These are phyloP conservation scores for Drosophila melanosoma DNA, from an alignment of 2,888 invertebrate species.

Conservation along the genomic window DNA sequence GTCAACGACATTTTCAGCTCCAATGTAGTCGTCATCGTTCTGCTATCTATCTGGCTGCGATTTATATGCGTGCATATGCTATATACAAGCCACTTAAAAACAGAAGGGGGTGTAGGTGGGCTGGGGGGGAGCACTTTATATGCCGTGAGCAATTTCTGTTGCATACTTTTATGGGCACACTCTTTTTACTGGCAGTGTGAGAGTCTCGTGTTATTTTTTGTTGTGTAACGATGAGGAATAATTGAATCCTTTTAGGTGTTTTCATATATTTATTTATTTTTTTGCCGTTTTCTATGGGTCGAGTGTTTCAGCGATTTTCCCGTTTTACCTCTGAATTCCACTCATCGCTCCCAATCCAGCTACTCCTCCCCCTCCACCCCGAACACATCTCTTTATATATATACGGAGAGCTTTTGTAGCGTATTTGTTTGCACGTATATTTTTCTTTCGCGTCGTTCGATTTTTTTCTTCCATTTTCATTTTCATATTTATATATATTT, in stretches of 20 bases:
- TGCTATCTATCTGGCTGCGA: constrained; percentile 69
- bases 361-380: not conserved
- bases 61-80: constrained; percentile 75
- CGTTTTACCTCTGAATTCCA: constrained; percentile 7
- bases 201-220: constrained; percentile 54
- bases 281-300: constrained; percentile 58
- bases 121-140: constrained; percentile 65
- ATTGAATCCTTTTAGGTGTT: constrained; percentile 82
- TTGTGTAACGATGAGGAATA: constrained; percentile 80
- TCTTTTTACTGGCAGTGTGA: constrained; percentile 52
- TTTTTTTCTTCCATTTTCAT: constrained; percentile 40
- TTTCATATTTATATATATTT: constrained; percentile 23
- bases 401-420: constrained; percentile 29
- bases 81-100: constrained; percentile 5
- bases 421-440: constrained; percentile 56
- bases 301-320: constrained; percentile 58
- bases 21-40: constrained; percentile 41
- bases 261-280: constrained; percentile 70
- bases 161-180: constrained; percentile 76
- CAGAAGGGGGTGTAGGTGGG: too few species aligned
- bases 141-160: constrained; percentile 78
- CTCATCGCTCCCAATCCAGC: not conserved
- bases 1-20: constrained; percentile 35
- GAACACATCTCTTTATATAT: constrained; percentile 12
- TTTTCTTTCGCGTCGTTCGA: constrained; percentile 61